A percentile compares a stretch with the other conserved stretches of the same genome.
phyloP scores from a whole-genome alignment of 2,113 vertebrate genomes.

The Hippopotamus amphibius region DNA sequence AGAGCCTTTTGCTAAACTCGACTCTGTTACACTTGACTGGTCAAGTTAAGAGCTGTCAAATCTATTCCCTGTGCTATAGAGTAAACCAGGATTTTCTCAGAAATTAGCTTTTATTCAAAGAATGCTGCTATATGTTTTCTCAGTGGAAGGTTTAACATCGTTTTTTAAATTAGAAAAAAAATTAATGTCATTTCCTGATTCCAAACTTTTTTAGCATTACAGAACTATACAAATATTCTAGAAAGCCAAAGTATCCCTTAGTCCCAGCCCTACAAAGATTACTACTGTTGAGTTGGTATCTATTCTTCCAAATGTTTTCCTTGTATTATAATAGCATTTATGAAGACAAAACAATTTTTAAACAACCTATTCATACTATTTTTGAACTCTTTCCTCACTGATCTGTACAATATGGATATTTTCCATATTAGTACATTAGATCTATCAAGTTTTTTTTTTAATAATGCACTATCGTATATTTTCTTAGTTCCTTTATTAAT shows the following conservation, averaged over 20 bases:
- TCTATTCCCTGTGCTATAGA: constrained; percentile 31
- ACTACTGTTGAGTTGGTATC: neutral
- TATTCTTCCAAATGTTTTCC: neutral
- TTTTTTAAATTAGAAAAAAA: neutral
- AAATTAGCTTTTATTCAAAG: constrained; percentile 42
- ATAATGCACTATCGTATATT: neutral
- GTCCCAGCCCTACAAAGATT: neutral
- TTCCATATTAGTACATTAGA: neutral
- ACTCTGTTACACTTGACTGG: constrained; percentile 51
- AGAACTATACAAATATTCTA: neutral
- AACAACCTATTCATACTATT: neutral
- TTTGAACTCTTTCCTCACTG: constrained; percentile 13
- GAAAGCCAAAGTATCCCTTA: constrained; percentile 2
- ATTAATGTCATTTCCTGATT: neutral
- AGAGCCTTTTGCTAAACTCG: constrained; percentile 49
- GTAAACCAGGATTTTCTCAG: constrained; percentile 20
- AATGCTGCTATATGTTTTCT: constrained; percentile 11
- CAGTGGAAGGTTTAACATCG: neutral
- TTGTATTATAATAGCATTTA: neutral
- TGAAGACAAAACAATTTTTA: constrained; percentile 17
- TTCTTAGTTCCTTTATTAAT: neutral
- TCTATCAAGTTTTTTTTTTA: constrained; percentile 1
- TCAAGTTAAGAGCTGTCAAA: constrained; percentile 59
- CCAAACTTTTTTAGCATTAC: constrained; percentile 33
- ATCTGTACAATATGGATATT: neutral